Evolutionary conservation across 2,888 invertebrate genomes (phyloP).

Genomic region (Yponomeuta sedellus): DNA sequence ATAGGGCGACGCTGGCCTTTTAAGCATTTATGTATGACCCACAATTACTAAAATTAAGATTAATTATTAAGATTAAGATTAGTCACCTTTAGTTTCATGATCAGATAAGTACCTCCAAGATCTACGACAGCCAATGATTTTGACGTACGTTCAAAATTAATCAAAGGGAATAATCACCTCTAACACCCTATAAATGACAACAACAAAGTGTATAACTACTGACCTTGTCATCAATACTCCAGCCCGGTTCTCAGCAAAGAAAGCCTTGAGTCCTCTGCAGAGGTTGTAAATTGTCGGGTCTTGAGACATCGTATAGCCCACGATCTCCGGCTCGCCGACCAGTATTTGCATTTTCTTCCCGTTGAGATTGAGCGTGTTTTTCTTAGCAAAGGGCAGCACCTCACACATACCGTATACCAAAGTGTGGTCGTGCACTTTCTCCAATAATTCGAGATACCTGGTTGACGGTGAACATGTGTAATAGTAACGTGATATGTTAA

Average conservation of each 20-base stretch:
- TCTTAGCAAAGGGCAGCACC: conserved; percentile 65
- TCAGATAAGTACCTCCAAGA: no score
- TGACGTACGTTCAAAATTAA: no score
- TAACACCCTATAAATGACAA: no score
- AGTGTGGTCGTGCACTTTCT: conserved; percentile 68
- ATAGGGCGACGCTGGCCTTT: no score
- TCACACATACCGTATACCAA: conserved; percentile 64
- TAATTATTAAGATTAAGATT: no score
- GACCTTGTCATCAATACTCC: conserved; percentile 68
- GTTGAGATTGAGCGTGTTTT: conserved; percentile 53
- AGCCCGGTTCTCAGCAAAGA: conserved; percentile 70
- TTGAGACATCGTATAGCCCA: conserved; percentile 63
- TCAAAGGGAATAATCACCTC: no score
- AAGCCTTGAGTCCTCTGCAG: conserved; percentile 73
- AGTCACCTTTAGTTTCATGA: no score
- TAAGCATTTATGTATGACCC: no score
- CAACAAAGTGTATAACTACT: conserved; percentile 5
- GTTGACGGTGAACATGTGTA: neutral
- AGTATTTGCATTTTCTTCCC: conserved; percentile 60
- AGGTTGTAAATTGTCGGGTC: conserved; percentile 68
- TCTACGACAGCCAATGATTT: no score
- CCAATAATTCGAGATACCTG: conserved; percentile 60
- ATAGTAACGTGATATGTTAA: no score
- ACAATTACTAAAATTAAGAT: no score
- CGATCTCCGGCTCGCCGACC: conserved; percentile 62